Evolutionary conservation across 1,140 invertebrate genomes (phyloP).

Genomic region (Oryzaephilus surinamensis): DNA sequence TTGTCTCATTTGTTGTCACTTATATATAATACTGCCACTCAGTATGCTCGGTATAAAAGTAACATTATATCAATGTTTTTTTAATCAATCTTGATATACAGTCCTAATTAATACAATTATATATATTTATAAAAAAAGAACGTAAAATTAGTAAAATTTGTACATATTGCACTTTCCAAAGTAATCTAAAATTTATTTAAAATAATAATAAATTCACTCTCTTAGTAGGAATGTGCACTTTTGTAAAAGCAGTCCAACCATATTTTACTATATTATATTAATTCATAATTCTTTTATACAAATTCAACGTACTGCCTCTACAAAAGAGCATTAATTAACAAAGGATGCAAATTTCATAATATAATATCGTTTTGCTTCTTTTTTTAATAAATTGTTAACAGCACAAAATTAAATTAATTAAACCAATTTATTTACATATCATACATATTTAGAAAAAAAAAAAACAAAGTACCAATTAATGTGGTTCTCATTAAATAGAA

Average conservation of each 20-base stretch:
- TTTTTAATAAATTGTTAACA: too few species aligned
- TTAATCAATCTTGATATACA: slow-evolving; percentile 35
- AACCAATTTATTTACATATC: slow-evolving; percentile 11
- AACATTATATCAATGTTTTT: slow-evolving; percentile 27
- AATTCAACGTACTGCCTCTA: slow-evolving; percentile 14
- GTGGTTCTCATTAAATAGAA: too few species aligned
- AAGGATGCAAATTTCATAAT: slow-evolving; percentile 11
- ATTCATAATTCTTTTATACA: neutral
- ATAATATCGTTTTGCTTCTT: slow-evolving; percentile 6
- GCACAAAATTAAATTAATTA: too few species aligned
- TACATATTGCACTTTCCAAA: slow-evolving; percentile 41
- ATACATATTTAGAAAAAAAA: slow-evolving; percentile 11
- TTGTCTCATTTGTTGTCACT: slow-evolving; percentile 7
- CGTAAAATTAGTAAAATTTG: slow-evolving; percentile 41
- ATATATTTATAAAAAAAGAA: slow-evolving; percentile 37
- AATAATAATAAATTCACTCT: slow-evolving; percentile 24
- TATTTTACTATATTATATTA: neutral
- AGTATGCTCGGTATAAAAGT: slow-evolving; percentile 34
- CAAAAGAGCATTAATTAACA: slow-evolving; percentile 20
- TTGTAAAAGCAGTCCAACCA: slow-evolving; percentile 20
- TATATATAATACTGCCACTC: slow-evolving; percentile 31
- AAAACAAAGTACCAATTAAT: too few species aligned
- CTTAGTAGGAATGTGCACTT: slow-evolving; percentile 26
- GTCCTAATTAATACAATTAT: slow-evolving; percentile 37
- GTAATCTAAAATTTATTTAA: slow-evolving; percentile 25